These are phyloP conservation scores for Simalia tracyae DNA, from an alignment of 2,797 vertebrate genomes.

Conservation along the genomic window DNA sequence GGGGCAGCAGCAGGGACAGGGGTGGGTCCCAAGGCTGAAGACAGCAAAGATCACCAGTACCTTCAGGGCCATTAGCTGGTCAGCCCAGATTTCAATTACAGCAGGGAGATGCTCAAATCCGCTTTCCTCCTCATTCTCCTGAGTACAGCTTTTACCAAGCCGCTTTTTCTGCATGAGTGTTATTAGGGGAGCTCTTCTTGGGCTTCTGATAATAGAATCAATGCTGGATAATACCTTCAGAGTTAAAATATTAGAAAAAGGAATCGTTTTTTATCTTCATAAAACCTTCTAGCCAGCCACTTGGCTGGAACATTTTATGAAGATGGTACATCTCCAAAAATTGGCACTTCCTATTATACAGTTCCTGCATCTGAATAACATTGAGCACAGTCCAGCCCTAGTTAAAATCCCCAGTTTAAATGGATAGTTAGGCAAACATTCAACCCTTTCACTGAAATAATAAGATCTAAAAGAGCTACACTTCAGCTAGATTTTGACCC, in stretches of 20 bases:
- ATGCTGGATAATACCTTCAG: conserved; percentile 80
- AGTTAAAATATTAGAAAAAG: conserved; percentile 9
- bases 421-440: not conserved
- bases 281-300: not conserved
- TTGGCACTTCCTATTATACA: not conserved
- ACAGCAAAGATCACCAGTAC: conserved; percentile 57
- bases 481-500: not conserved
- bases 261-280: not conserved
- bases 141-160: conserved; percentile 21
- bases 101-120: conserved; percentile 79
- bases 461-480: not conserved
- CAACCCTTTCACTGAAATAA: not conserved
- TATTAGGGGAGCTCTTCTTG: conserved; percentile 70
- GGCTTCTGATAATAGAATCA: conserved; percentile 71
- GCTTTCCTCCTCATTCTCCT: conserved; percentile 45
- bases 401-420: not conserved
- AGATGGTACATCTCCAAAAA: not conserved
- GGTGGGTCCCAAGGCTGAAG: not conserved
- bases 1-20: not conserved
- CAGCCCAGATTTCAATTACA: conserved; percentile 82
- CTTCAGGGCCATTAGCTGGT: conserved; percentile 80
- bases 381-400: not conserved
- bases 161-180: conserved; percentile 72
- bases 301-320: not conserved
- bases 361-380: not conserved